phyloP scores from a whole-genome alignment of 1,140 invertebrate genomes.

The Bombus balteatus region DNA sequence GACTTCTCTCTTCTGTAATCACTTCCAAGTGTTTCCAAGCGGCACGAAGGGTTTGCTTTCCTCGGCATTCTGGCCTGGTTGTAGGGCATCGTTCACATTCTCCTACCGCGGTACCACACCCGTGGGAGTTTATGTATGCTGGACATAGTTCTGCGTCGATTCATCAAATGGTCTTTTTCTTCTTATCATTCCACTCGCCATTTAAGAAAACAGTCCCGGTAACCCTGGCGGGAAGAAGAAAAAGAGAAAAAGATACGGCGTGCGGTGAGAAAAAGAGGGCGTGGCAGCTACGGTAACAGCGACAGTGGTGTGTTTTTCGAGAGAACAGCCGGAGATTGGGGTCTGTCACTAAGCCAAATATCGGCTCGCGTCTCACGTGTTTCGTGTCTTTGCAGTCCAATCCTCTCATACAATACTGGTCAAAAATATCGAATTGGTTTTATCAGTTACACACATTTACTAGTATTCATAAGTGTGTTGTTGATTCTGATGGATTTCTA shows the following conservation, averaged over 20 bases:
- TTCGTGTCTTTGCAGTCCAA: slow-evolving; percentile 31
- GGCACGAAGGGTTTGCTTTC: slow-evolving; percentile 17
- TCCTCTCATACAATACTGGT: background rate
- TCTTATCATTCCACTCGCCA: slow-evolving; percentile 47
- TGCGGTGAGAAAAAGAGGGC: background rate
- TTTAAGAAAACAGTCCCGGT: slow-evolving; percentile 50
- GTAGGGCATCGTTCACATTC: slow-evolving; percentile 57
- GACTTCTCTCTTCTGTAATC: slow-evolving; percentile 34
- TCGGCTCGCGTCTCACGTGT: slow-evolving; percentile 52
- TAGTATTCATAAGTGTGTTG: too few relatives aligned
- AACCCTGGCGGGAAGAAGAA: background rate
- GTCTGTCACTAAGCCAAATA: slow-evolving; percentile 72
- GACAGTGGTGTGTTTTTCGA: slow-evolving; percentile 39
- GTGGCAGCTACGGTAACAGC: background rate
- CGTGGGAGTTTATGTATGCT: slow-evolving; percentile 67
- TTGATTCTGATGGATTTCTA: too few relatives aligned
- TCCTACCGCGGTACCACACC: slow-evolving; percentile 27
- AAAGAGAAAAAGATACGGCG: background rate
- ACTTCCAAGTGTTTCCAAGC: slow-evolving; percentile 42
- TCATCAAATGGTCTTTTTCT: slow-evolving; percentile 64
- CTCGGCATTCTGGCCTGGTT: slow-evolving; percentile 45
- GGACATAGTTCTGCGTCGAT: slow-evolving; percentile 67
- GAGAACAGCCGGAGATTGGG: slow-evolving; percentile 69
- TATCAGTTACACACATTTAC: too few relatives aligned
- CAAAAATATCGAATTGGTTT: background rate